Evolutionary conservation across 2,888 invertebrate species (phyloP).

Genomic region (Phasia obesa): DNA sequence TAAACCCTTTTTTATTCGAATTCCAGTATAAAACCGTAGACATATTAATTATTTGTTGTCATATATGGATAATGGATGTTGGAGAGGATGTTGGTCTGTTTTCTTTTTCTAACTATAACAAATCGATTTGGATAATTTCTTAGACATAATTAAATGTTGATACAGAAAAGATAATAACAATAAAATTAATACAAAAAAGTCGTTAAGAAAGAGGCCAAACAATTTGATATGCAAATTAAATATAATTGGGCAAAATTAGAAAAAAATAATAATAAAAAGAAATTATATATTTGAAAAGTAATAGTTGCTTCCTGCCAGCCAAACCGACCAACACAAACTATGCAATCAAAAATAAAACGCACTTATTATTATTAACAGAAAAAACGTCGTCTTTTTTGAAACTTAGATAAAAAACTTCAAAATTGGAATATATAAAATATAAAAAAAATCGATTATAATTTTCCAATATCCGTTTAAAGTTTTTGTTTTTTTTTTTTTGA

Average conservation of each 20-base stretch:
- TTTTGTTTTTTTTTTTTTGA: no score
- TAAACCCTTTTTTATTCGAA: slow-evolving; percentile 42
- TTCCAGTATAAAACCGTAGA: slow-evolving; percentile 21
- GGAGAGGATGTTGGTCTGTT: background rate
- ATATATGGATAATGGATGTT: slow-evolving; percentile 3
- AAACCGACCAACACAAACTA: slow-evolving; percentile 19
- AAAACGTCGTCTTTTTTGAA: slow-evolving; percentile 54
- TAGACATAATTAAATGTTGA: slow-evolving; percentile 57
- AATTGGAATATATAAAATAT: background rate
- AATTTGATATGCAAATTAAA: slow-evolving; percentile 69
- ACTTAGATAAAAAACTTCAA: slow-evolving; percentile 26
- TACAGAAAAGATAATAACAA: slow-evolving; percentile 52
- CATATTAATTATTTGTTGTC: slow-evolving; percentile 10
- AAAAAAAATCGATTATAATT: slow-evolving; percentile 72
- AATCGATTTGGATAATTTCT: slow-evolving; percentile 63
- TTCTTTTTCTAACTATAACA: slow-evolving; percentile 42
- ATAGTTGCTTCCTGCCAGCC: slow-evolving; percentile 59
- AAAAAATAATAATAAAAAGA: slow-evolving; percentile 13
- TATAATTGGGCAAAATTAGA: slow-evolving; percentile 38
- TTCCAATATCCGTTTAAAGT: slow-evolving; percentile 74
- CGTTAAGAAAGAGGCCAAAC: slow-evolving; percentile 19
- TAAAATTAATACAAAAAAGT: slow-evolving; percentile 43
- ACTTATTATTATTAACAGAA: slow-evolving; percentile 60
- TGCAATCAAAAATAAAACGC: slow-evolving; percentile 63
- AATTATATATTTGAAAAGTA: slow-evolving; percentile 52